Conservation (phyloP, 2,113 vertebrate genomes). For the Tamias sibiricus region DNA sequence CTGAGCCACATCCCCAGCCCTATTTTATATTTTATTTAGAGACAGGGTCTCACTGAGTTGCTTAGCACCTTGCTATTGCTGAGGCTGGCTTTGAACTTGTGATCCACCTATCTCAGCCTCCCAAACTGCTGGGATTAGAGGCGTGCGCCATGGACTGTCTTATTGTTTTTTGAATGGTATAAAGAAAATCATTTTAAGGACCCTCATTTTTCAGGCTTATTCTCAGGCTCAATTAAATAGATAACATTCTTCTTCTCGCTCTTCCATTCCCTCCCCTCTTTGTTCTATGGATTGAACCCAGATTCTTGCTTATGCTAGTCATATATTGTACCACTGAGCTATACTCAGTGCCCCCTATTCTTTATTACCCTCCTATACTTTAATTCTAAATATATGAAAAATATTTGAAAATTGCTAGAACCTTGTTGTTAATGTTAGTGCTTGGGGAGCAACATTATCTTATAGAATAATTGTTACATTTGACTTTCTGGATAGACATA, state of each 20-base stretch:
- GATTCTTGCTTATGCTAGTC: not conserved
- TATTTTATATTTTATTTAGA: too few species aligned
- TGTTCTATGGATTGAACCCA: not conserved
- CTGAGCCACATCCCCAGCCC: too few species aligned
- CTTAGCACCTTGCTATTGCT: too few species aligned
- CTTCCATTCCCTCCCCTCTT: too few species aligned
- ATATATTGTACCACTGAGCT: not conserved
- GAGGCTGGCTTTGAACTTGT: too few species aligned
- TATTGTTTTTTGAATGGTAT: not conserved
- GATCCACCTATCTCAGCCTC: too few species aligned
- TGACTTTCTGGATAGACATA: not conserved
- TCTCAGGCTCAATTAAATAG: slow-evolving; percentile 44
- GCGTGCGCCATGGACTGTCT: not conserved
- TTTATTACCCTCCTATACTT: too few species aligned
- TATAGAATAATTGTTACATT: not conserved
- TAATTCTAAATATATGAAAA: too few species aligned
- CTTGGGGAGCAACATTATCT: not conserved
- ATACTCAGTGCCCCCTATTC: not conserved
- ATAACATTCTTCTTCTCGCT: not conserved
- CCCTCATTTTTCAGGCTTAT: not conserved
- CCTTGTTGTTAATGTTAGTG: too few species aligned
- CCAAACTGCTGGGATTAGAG: too few species aligned
- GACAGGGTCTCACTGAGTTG: too few species aligned
- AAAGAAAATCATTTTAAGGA: not conserved
- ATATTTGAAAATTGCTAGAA: too few species aligned